Base-by-base conservation (phyloP, 2,797 vertebrate genomes). In the Clamator glandarius region DNA sequence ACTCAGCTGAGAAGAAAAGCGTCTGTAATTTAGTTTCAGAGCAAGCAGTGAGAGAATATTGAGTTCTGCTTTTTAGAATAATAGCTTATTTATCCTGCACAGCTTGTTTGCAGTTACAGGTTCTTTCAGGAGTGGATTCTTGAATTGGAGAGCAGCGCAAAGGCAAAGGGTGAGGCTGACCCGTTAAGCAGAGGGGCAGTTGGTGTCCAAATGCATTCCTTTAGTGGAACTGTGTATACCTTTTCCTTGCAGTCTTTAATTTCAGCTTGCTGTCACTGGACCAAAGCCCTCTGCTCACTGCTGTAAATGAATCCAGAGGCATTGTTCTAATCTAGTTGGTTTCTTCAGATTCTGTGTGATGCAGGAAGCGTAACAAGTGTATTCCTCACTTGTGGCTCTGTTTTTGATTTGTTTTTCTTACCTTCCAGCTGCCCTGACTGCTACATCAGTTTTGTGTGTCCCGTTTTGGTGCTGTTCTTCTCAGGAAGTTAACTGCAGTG, bases 51-150 rank as follows among this genome's bases (percentile, higher is more conserved):
- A 79, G 89, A 94, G 94, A 95, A 90, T 81, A 61, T 46, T 29
- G 94, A 87, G 74, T 92, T 84, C 58, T 81, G 59, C 85, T 97
- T n/a, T 33, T 96, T 96, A 93, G 41, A 93, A 63, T 93, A 95
- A 83, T 85, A 85, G 64, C 84, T 93, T 77, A 72, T 92, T 96
- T 96, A 91, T 95, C 93, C 92, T 90, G 92, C 58, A 84, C 64
- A 93, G 81, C 87, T 96, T 92, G 84, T 73, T 96, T 94, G 93
- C 74, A 63, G 25, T 96, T 91, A 73, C 18, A 39, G 44, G 58
- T 67, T 68, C 33, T 91, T 96, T 95, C 68, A 83, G 79, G 89
- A 91, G 69, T 23, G 1, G 3, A 67, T 95, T 96, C 84, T 63
- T 68, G 88, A 63, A 88, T 75, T 11, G 44, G 89, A 87, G 77